These are phyloP conservation scores for Benthosema pterotum DNA, from an alignment of 2,797 vertebrate species.

Conservation along the genomic window DNA sequence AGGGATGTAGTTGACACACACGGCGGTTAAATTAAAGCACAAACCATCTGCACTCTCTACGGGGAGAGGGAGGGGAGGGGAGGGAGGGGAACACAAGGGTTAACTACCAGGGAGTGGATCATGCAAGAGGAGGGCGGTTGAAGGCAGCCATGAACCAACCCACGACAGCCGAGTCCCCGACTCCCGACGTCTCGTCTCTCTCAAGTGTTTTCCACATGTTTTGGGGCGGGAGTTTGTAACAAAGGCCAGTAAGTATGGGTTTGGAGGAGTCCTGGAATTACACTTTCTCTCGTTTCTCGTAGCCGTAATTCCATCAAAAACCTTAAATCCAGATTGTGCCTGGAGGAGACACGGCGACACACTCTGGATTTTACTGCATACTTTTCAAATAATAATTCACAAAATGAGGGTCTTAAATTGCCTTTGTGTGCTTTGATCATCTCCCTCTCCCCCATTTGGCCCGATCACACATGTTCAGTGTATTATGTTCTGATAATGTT, in stretches of 20 bases:
- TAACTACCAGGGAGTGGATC: conserved; percentile 83
- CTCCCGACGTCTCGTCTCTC: not conserved
- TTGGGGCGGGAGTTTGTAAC: not conserved
- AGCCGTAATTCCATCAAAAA: too few relatives aligned
- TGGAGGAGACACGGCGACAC: too few relatives aligned
- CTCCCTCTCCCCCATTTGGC: not conserved
- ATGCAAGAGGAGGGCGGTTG: conserved; percentile 86
- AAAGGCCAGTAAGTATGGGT: not conserved
- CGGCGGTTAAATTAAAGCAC: conserved; percentile 95
- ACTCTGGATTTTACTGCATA: too few relatives aligned
- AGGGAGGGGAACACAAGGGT: conserved; percentile 72
- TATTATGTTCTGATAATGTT: not conserved
- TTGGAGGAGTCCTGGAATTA: too few relatives aligned
- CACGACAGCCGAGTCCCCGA: conserved; percentile 41
- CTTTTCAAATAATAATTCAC: too few relatives aligned
- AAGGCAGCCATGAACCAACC: conserved; percentile 67
- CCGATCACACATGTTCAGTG: conserved; percentile 4
- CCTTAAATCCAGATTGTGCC: too few relatives aligned
- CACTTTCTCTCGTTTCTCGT: too few relatives aligned
- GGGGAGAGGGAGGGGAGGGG: conserved; percentile 78
- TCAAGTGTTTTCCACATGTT: not conserved
- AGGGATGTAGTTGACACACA: conserved; percentile 93
- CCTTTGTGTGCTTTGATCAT: not conserved
- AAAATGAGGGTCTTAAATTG: too few relatives aligned
- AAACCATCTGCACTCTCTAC: conserved; percentile 98